Evolutionary conservation across 2,888 invertebrate genomes (phyloP).

Genomic region (Lasiommata megera): DNA sequence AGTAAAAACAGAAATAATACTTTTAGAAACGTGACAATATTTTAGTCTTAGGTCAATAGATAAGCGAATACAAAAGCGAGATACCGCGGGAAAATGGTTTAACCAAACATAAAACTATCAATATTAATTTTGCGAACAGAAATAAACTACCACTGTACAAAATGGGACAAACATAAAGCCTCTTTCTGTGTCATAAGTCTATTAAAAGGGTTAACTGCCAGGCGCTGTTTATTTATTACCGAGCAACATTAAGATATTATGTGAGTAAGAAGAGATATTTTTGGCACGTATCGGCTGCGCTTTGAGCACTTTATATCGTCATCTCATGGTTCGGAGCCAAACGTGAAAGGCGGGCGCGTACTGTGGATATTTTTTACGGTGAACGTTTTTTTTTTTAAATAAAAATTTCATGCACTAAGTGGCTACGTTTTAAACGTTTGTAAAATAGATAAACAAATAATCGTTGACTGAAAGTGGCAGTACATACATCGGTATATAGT

Average conservation of each 20-base stretch:
- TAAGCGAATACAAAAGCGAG: too few relatives aligned
- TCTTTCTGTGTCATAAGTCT: slow-evolving; percentile 13
- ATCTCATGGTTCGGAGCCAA: slow-evolving; percentile 22
- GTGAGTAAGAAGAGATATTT: slow-evolving; percentile 24
- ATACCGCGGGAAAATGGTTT: not conserved
- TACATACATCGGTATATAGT: too few relatives aligned
- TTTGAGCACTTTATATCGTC: slow-evolving; percentile 11
- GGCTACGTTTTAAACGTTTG: too few relatives aligned
- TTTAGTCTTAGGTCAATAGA: too few relatives aligned
- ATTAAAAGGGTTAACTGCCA: slow-evolving; percentile 27
- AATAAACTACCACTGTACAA: slow-evolving; percentile 1
- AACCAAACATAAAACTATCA: not conserved
- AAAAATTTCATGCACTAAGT: too few relatives aligned
- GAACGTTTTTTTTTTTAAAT: not conserved
- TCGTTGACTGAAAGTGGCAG: too few relatives aligned
- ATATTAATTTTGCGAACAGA: not conserved
- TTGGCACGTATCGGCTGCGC: slow-evolving; percentile 27
- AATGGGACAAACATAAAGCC: slow-evolving; percentile 10
- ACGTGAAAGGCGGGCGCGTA: slow-evolving; percentile 12
- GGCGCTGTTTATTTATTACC: slow-evolving; percentile 26
- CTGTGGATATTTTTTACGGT: not conserved
- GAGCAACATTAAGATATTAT: slow-evolving; percentile 23
- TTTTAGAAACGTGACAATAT: too few relatives aligned
- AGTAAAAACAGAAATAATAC: too few relatives aligned
- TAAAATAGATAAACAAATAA: too few relatives aligned